Base-by-base conservation (phyloP, 2,888 invertebrate genomes). In the Xylophagus ater region DNA sequence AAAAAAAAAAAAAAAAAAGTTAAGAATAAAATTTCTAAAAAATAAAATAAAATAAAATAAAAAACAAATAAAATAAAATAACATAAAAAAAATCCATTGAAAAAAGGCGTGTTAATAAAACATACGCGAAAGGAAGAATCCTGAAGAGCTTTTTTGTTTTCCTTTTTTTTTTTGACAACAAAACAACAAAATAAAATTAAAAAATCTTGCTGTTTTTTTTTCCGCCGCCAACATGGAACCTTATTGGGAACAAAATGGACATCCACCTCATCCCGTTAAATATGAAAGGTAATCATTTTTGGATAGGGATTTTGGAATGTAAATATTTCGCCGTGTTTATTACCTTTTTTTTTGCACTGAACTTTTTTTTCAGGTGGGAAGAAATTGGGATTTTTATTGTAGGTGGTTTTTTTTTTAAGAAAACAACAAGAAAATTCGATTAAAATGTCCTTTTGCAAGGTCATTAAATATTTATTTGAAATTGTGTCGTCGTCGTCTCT, bases 241-340 rank as follows among this genome's bases (percentile, higher is more conserved):
- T 45, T 65, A 60, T 51, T 61, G 64, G 65, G 65, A 64, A 49
- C 50, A 60, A 41, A 64, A 63, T 47, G 64, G 63, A 51, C 63
- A 64, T 56, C 59, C 60, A 52, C 54, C 62, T 50, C 65, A 65
- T 58, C 59, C 63, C 51, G 65, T 65, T 48, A 65, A 65, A 57
- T 65, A 63, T 53, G 65, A 65, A 54, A 65, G 63, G 65, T 64
- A 57, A 56, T 58, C 58, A 57, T 45, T 40, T 29, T 26, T 12
- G 5, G 12, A 2, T 13, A 12, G 6, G 10, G n/a, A 7, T 28
- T 28, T 9, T 28, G 13, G 14, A 9, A 14, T 13, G 13, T 12
- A 15, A 4, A 4, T 15, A 15, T 5, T 5, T 13, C 12, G 6
- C 12, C 10, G n/a, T 28, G 12, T 29, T 10, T 6, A 21, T 4